These are phyloP conservation scores for Rapana venosa DNA, from an alignment of 2,888 invertebrate genomes.

Conservation along the genomic window DNA sequence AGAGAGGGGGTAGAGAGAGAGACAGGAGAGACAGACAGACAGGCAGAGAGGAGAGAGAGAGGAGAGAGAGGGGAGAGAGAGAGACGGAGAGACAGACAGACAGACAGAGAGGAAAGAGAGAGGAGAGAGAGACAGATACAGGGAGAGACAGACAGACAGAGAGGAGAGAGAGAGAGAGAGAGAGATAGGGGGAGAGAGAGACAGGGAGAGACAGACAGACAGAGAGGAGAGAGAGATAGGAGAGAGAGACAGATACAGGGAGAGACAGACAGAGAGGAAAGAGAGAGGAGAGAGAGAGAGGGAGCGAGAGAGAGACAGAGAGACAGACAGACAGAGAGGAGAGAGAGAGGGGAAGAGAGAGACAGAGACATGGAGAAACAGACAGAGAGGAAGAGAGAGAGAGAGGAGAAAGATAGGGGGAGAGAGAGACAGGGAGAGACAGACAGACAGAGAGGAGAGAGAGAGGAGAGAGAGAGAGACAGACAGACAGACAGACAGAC, in stretches of 20 bases:
- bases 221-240: not conserved
- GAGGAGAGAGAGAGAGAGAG: no score
- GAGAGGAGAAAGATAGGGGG: not conserved
- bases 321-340: no score
- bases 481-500: no score
- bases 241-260: no score
- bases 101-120: not conserved
- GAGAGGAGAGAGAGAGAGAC: not conserved
- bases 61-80: no score
- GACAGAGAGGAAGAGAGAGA: not conserved
- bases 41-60: not conserved
- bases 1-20: no score
- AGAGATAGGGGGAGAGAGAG: conserved; percentile 4
- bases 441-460: not conserved
- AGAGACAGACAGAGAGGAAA: not conserved
- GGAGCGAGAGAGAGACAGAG: no score
- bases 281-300: not conserved
- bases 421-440: not conserved
- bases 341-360: no score
- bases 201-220: not conserved
- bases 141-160: no score
- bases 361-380: not conserved
- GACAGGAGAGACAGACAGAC: not conserved
- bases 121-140: not conserved
- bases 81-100: not conserved